Evolutionary conservation across 2,888 invertebrate genomes (phyloP).

Genomic region (Escarpia spicata): DNA sequence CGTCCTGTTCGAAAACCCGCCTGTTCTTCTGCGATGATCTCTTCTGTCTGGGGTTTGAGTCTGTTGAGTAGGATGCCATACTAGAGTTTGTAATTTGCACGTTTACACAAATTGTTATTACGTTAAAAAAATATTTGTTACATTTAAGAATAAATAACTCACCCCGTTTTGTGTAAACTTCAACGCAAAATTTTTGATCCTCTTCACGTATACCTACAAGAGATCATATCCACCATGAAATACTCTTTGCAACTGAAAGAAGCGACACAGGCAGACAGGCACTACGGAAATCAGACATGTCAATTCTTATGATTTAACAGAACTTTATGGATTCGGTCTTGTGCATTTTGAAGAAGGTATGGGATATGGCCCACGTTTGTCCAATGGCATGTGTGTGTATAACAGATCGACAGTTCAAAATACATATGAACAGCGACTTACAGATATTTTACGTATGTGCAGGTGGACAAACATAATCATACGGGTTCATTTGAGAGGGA

Average conservation of each 20-base stretch:
- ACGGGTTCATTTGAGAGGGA: no score
- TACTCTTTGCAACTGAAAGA: neutral
- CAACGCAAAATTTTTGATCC: slow-evolving; percentile 40
- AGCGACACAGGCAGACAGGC: neutral
- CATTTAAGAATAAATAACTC: slow-evolving; percentile 14
- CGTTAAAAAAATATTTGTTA: no score
- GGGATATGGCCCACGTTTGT: no score
- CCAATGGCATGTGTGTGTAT: neutral
- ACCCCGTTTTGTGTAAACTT: slow-evolving; percentile 38
- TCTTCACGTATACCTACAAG: slow-evolving; percentile 38
- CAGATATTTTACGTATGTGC: no score
- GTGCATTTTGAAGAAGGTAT: no score
- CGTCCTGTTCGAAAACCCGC: no score
- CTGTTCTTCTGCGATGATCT: no score
- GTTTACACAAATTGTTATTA: neutral
- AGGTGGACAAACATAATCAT: no score
- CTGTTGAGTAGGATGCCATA: neutral
- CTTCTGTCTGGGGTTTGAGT: no score
- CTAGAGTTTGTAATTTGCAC: neutral
- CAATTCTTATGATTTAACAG: no score
- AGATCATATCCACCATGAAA: neutral
- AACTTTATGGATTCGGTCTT: no score
- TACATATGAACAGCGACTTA: no score
- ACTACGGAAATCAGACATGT: neutral
- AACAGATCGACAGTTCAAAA: neutral